Conservation (phyloP, 2,888 invertebrate species). For the Serrognathus titanus region DNA sequence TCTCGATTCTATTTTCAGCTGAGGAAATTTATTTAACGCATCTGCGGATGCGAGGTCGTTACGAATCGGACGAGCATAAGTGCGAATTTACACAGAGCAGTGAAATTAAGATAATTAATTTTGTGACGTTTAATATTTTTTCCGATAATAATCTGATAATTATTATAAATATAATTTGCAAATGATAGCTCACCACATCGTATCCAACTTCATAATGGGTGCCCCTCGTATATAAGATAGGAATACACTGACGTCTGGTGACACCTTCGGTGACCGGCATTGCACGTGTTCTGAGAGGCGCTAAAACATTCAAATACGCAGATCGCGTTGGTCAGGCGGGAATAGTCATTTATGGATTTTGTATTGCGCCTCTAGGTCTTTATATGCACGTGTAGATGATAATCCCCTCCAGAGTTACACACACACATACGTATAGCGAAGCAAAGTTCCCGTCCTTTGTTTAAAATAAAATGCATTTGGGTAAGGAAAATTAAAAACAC, state of each 20-base stretch:
- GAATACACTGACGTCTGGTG: conserved; percentile 64
- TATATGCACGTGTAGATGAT: not conserved
- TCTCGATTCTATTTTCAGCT: too few relatives aligned
- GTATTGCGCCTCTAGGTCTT: not conserved
- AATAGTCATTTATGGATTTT: conserved; percentile 11
- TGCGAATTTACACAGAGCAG: too few relatives aligned
- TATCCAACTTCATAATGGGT: conserved; percentile 84
- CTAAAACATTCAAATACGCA: not conserved
- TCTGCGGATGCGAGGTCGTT: too few relatives aligned
- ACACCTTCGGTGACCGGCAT: conserved; percentile 43
- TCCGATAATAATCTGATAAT: too few relatives aligned
- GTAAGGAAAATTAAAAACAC: too few relatives aligned
- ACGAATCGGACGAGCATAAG: too few relatives aligned
- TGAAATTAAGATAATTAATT: too few relatives aligned
- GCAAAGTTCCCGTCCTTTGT: too few relatives aligned
- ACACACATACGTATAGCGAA: not conserved
- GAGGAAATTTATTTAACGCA: too few relatives aligned
- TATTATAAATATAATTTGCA: conserved; percentile 2
- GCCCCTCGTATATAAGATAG: conserved; percentile 73
- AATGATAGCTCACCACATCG: conserved; percentile 68
- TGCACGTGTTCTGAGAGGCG: not conserved
- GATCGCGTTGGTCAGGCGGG: not conserved
- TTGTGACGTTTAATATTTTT: too few relatives aligned
- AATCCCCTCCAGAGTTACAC: not conserved
- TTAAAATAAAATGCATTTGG: too few relatives aligned